Base-by-base conservation (phyloP, 2,797 vertebrate species). In the Nyctalus aviator region DNA sequence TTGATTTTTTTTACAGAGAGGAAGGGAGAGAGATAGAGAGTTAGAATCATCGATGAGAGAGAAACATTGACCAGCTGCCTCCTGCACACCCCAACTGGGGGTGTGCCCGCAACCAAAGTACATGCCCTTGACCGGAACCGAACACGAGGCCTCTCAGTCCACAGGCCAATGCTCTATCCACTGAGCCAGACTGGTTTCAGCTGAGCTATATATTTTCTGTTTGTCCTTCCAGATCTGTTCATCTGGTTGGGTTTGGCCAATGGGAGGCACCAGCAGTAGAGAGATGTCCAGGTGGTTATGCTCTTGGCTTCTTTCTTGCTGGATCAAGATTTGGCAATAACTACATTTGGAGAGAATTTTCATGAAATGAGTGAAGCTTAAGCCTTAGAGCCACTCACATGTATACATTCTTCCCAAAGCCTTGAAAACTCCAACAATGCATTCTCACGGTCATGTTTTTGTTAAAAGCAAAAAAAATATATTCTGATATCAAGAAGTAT, bases 401-500 rank as follows among this genome's bases (percentile, higher is more conserved):
- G 1, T 62, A 46, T 5, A 41, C 44, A 15, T 2, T 76, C 35
- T 83, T 90, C 46, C 35, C 46, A 41, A 85, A 53, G 37, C 11
- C n/a, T 8, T 55, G 21, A 50, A 25, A 64, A 17, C 1, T 77
- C 9, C 32, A 77, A 44, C 12, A 82, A 14, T 50, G 3, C 69
- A 30, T 27, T 90, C n/a, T 30, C n/a, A 15, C 55, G 32, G 50
- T 53, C 75, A 35, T 55, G 12, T 48, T 91, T 93, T 94, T 90
- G 46, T 92, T 77, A 83, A 83, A 46, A 62, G 21, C 25, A 84
- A 91, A 88, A 88, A 41, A 90, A 62, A 75, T 18, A 64, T 10
- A 15, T 69, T 90, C 30, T 86, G 55, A 90, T 75, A 66, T 82
- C 75, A 79, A 84, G 76, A 89, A 88, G 2, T 73, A 73, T 72